phyloP scores from a whole-genome alignment of 2,113 vertebrate genomes.

The cattle (Bos taurus) region DNA sequence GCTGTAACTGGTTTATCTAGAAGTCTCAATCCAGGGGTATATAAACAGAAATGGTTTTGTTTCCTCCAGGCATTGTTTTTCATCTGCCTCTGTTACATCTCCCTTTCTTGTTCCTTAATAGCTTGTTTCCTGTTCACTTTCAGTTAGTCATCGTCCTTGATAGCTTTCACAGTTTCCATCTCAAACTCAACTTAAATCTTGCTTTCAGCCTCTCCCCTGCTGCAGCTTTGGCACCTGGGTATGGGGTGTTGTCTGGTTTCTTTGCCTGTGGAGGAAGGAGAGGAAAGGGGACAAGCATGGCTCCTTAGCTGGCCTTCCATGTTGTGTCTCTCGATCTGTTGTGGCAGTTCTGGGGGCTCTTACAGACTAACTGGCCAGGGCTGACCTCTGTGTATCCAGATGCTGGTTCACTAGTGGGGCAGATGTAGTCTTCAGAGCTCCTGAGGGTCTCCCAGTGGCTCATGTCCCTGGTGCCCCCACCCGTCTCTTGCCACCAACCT shows the following conservation, averaged over 20 bases:
- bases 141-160: neutral
- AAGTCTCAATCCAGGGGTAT: neutral
- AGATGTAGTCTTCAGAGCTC: neutral
- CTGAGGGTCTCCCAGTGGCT: neutral
- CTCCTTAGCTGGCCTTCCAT: no score
- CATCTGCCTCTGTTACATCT: neutral
- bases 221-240: neutral
- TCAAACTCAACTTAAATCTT: neutral
- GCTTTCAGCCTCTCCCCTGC: neutral
- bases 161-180: neutral
- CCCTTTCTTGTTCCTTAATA: neutral
- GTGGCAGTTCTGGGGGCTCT: neutral
- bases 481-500: neutral
- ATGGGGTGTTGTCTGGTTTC: neutral
- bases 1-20: neutral
- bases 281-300: accelerated
- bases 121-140: neutral
- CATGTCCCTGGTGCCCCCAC: neutral
- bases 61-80: neutral
- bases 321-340: neutral
- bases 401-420: neutral
- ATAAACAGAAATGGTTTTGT: neutral
- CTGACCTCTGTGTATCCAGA: neutral
- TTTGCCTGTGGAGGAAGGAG: neutral
- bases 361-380: neutral